Evolutionary conservation across 2,113 vertebrate species (phyloP).

Genomic region (Grammomys dolichurus): DNA sequence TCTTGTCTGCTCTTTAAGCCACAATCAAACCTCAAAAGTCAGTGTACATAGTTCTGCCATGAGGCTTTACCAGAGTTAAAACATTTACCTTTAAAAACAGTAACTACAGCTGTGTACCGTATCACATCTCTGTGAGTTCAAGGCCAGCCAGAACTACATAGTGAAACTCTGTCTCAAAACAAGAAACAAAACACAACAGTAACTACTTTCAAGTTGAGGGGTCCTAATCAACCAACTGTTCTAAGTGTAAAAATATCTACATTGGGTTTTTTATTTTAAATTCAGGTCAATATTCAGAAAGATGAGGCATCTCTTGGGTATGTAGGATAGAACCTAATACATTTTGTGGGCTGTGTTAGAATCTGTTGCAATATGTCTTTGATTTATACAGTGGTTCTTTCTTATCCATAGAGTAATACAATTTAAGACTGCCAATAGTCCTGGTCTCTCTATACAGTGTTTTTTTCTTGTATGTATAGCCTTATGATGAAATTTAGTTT

Average conservation of each 20-base stretch:
- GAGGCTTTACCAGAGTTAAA: constrained; percentile 16
- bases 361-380: constrained; percentile 38
- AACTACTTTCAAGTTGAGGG: constrained; percentile 38
- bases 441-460: background rate
- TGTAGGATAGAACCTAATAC: background rate
- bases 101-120: background rate
- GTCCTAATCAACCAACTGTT: constrained; percentile 34
- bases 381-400: background rate
- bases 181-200: background rate
- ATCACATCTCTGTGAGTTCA: background rate
- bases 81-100: constrained; percentile 63
- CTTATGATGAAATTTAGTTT: background rate
- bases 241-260: constrained; percentile 37
- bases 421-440: background rate
- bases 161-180: background rate
- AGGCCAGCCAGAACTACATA: background rate
- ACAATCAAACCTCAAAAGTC: constrained; percentile 65
- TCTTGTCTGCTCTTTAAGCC: constrained; percentile 69
- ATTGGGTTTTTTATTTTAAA: background rate
- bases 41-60: constrained; percentile 39
- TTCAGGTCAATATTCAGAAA: constrained; percentile 49
- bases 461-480: background rate
- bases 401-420: background rate
- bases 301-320: background rate
- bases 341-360: background rate